Conservation (phyloP, 1,140 invertebrate genomes). For the Drosophila fuyamai region DNA sequence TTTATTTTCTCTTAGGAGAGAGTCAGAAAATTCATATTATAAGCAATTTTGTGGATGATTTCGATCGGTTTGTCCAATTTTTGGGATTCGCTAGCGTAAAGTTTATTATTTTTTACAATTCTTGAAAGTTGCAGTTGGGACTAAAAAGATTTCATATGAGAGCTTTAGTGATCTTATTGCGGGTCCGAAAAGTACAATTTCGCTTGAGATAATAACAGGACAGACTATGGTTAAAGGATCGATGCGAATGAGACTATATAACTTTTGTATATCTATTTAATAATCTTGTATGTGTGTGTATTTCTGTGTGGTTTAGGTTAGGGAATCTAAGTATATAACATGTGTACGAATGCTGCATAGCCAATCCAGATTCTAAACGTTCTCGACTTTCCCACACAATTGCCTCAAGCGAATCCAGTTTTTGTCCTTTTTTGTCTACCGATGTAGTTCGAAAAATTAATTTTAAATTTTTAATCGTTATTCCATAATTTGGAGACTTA, state of each 20-base stretch:
- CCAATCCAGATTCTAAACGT: constrained; percentile 50
- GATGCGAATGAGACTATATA: constrained; percentile 18
- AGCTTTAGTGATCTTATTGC: constrained; percentile 9
- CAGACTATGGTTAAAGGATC: constrained; percentile 9
- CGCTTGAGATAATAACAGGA: constrained; percentile 7
- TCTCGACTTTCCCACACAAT: constrained; percentile 35
- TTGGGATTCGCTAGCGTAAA: constrained; percentile 36
- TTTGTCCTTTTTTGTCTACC: constrained; percentile 10
- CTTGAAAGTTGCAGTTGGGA: constrained; percentile 3
- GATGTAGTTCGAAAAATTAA: constrained; percentile 39
- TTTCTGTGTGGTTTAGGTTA: constrained; percentile 15
- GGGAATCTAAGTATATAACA: constrained; percentile 11
- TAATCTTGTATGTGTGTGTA: constrained; percentile 8
- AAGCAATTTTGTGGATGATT: constrained; percentile 46
- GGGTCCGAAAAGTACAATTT: constrained; percentile 27
- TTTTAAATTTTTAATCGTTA: constrained; percentile 21
- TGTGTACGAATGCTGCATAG: constrained; percentile 23
- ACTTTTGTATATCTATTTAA: constrained; percentile 32
- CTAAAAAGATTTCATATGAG: constrained; percentile 7
- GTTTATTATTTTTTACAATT: constrained; percentile 11
- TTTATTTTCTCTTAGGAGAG: constrained; percentile 65
- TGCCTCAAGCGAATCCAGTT: constrained; percentile 23
- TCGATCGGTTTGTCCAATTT: constrained; percentile 34
- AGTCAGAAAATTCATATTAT: constrained; percentile 57
- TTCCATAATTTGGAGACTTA: constrained; percentile 43